A percentile compares a stretch with the other conserved stretches of the same genome.
phyloP scores from a whole-genome alignment of 2,113 vertebrate genomes.

The Semicossyphus pulcher region DNA sequence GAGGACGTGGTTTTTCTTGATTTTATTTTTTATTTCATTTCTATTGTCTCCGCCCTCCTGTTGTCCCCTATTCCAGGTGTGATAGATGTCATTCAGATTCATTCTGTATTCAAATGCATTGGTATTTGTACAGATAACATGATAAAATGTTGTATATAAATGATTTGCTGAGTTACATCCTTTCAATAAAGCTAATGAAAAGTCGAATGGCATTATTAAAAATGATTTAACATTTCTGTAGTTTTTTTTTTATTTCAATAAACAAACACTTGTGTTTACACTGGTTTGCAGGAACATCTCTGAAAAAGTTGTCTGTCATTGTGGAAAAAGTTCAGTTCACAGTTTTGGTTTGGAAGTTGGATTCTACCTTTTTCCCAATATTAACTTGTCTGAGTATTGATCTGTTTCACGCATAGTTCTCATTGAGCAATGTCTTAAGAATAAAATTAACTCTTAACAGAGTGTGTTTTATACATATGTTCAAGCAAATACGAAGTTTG shows the following conservation, averaged over 20 bases:
- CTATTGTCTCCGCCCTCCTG: slow-evolving; percentile 3
- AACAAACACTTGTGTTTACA: slow-evolving; percentile 30
- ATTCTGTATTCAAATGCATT: slow-evolving; percentile 14
- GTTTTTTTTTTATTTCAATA: slow-evolving; percentile 46
- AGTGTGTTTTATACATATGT: no score
- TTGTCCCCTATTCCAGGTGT: neutral
- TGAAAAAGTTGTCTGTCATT: no score
- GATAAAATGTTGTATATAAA: slow-evolving; percentile 53
- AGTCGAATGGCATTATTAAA: slow-evolving; percentile 2
- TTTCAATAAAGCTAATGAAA: slow-evolving; percentile 44
- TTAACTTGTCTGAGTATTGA: no score
- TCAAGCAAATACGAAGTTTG: no score
- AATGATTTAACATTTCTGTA: slow-evolving; percentile 15
- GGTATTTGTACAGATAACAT: slow-evolving; percentile 32
- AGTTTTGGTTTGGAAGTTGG: no score
- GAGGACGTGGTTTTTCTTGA: slow-evolving; percentile 49
- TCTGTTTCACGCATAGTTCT: no score
- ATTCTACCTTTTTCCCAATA: no score
- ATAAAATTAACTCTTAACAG: no score
- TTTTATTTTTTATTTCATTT: slow-evolving; percentile 22
- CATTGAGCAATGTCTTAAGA: no score
- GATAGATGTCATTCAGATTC: slow-evolving; percentile 21
- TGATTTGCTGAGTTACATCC: slow-evolving; percentile 7
- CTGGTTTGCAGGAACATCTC: neutral
- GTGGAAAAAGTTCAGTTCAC: no score